Evolutionary conservation across 2,113 vertebrate genomes (phyloP).

Genomic region (Myrmecobius fasciatus): DNA sequence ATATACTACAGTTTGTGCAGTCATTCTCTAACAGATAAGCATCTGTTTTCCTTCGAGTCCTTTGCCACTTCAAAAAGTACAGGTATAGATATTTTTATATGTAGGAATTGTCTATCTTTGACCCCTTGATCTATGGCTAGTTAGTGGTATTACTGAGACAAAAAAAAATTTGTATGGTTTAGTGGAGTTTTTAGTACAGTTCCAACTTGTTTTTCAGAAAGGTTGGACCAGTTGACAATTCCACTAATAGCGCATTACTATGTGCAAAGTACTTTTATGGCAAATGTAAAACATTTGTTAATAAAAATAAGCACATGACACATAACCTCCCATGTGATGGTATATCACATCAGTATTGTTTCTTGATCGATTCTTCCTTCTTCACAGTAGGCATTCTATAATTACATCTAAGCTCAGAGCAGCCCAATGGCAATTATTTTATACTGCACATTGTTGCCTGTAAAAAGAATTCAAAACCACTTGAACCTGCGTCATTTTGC

Average conservation of each 20-base stretch:
- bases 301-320: conserved; percentile 28
- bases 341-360: background rate
- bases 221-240: background rate
- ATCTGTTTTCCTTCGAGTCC: background rate
- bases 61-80: background rate
- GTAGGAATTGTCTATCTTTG: background rate
- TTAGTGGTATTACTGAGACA: background rate
- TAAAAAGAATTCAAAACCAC: conserved; percentile 43
- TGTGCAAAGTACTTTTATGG: background rate
- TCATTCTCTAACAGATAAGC: background rate
- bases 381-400: conserved; percentile 16
- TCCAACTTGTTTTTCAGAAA: background rate
- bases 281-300: conserved; percentile 20
- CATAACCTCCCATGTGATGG: background rate
- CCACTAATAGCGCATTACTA: background rate
- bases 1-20: background rate
- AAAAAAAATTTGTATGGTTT: background rate
- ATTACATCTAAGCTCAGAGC: background rate
- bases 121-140: background rate
- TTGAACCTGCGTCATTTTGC: conserved; percentile 2
- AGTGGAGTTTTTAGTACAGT: background rate
- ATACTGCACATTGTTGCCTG: background rate
- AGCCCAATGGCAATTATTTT: background rate
- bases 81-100: background rate
- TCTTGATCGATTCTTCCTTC: background rate